A percentile compares a stretch with the other conserved stretches of the same genome.
Evolutionary conservation across 2,113 vertebrate species (phyloP).

Genomic region (Mustela lutreola): DNA sequence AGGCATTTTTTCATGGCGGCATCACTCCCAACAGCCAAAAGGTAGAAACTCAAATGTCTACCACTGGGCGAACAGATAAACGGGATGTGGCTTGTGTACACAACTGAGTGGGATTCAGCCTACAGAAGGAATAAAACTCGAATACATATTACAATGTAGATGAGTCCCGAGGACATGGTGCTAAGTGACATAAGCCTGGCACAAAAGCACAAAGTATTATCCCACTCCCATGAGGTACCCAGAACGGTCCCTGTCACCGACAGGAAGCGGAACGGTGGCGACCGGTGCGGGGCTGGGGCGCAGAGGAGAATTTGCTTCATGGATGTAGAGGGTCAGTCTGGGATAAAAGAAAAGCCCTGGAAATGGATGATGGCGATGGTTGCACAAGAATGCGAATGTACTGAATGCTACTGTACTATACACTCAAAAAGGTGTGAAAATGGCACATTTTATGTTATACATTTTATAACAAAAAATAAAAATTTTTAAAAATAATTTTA

Average conservation of each 20-base stretch:
- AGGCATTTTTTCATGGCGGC: not conserved
- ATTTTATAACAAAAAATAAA: not conserved
- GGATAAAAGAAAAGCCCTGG: not conserved
- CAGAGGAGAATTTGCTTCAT: not conserved
- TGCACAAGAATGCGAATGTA: not conserved
- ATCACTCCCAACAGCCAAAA: not conserved
- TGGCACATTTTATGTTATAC: not conserved
- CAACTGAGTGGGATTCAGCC: not conserved
- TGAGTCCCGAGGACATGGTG: not conserved
- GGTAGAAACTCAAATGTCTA: not conserved
- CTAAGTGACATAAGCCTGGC: not conserved
- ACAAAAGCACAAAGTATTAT: not conserved
- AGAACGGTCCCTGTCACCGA: not conserved
- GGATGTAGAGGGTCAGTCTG: not conserved
- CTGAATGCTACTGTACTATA: not conserved
- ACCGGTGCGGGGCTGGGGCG: too few species aligned
- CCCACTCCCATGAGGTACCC: not conserved
- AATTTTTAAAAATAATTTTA: not conserved
- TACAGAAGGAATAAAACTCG: not conserved
- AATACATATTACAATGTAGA: not conserved
- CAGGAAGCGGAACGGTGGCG: not conserved
- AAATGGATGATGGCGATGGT: not conserved
- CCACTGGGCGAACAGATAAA: not conserved
- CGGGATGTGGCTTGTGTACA: not conserved
- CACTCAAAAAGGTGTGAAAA: not conserved